Evolutionary conservation across 2,888 invertebrate species (phyloP), one percentile per base, ranked within the genome.

Genomic region (Agapostemon virescens): DNA sequence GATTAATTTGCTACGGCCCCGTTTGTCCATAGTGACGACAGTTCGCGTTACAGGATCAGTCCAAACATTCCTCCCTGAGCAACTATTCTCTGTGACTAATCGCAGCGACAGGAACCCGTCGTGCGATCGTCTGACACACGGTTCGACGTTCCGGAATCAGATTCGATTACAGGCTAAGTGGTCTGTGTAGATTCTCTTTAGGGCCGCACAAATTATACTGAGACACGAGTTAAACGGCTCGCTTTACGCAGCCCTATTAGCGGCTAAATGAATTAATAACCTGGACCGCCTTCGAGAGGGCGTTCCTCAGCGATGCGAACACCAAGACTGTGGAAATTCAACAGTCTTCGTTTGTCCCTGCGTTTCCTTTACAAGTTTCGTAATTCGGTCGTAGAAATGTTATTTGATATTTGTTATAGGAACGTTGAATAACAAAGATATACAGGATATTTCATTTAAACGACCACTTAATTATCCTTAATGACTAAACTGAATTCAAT

Each of bases 21-120:
- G 81, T 81, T 84, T 77, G 85, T 83, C 84, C 67, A 71, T 74
- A 73, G 76, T 40, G 61, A 66, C 74, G 85, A 81, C 79, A 81
- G 71, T 71, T 81, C 81, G 67, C 74, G 77, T 79, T 72, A 70
- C 74, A 74, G 61, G 68, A 72, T 55, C 69, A 73, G 70, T 74
- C 36, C 67, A 69, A 77, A 81, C 81, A 81, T 77, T 77, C 74
- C 78, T 40, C 67, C 30, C 69, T 66, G 63, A 58, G 42, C 71
- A 74, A 77, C 78, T 74, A 79, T 82, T 82, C 79, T 45, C 76
- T 66, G 67, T 80, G 83, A 75, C 86, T 79, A 85, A 80, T 84
- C 84, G 70, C 45, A 15, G 61, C 67, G 77, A 74, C 79, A 64
- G 77, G 75, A 75, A 77, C 42, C 74, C 72, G 49, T 49, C 83